Conservation (phyloP, 2,113 vertebrate genomes). For the Syngnathus scovelli region DNA sequence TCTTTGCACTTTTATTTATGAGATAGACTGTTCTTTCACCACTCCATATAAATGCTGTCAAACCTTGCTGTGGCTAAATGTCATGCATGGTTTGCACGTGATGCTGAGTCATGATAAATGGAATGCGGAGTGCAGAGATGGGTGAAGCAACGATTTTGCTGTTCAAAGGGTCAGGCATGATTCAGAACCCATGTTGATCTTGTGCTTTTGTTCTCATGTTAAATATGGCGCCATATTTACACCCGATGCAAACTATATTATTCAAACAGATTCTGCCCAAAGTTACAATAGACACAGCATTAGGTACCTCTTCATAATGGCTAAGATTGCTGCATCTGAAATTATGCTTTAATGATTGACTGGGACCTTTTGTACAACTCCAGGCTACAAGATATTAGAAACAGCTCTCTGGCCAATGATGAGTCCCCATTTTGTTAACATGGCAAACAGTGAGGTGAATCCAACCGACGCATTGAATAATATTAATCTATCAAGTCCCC, state of each 20-base stretch:
- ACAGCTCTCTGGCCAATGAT: no score
- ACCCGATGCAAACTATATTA: neutral
- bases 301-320: neutral
- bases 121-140: neutral
- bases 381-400: no score
- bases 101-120: neutral
- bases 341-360: no score
- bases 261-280: neutral
- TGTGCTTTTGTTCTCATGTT: neutral
- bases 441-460: no score
- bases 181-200: neutral
- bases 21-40: neutral
- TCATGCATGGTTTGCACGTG: neutral
- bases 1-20: neutral
- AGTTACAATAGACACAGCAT: neutral
- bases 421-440: no score
- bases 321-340: neutral
- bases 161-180: neutral
- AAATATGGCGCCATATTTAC: neutral
- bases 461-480: no score
- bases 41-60: neutral
- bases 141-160: neutral
- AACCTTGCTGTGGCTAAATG: neutral
- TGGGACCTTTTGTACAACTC: no score
- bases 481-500: no score